These are phyloP conservation scores for Menidia beryllina DNA, from an alignment of 2,113 vertebrate genomes.

Conservation along the genomic window DNA sequence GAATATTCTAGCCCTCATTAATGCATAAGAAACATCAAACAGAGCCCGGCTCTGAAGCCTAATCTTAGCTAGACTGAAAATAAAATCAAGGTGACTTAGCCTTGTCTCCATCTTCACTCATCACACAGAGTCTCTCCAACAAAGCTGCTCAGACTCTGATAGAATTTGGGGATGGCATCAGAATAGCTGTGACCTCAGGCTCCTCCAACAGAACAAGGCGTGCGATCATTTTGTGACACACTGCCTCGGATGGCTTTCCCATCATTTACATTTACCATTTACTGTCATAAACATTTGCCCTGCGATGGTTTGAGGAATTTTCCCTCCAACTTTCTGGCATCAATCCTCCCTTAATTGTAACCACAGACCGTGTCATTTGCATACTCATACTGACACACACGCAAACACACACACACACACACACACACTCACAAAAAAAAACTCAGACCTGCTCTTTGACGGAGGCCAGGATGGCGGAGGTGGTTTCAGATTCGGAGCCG, in stretches of 20 bases:
- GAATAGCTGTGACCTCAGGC: slow-evolving; percentile 26
- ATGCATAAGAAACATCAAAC: slow-evolving; percentile 29
- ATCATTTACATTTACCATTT: slow-evolving; percentile 55
- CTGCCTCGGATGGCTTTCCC: slow-evolving; percentile 51
- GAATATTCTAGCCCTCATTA: slow-evolving; percentile 40
- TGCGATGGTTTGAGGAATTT: slow-evolving; percentile 35
- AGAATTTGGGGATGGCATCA: slow-evolving; percentile 37
- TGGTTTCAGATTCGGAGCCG: slow-evolving; percentile 96
- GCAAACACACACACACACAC: slow-evolving; percentile 8
- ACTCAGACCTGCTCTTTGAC: slow-evolving; percentile 96
- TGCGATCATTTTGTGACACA: slow-evolving; percentile 57
- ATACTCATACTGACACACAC: slow-evolving; percentile 5
- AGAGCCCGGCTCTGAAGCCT: slow-evolving; percentile 8
- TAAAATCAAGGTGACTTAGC: slow-evolving; percentile 21
- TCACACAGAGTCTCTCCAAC: slow-evolving; percentile 11
- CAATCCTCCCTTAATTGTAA: slow-evolving; percentile 53
- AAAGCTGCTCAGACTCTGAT: slow-evolving; percentile 36
- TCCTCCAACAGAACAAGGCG: slow-evolving; percentile 43
- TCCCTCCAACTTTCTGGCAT: slow-evolving; percentile 30
- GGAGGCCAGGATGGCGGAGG: slow-evolving; percentile 96
- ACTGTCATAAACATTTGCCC: slow-evolving; percentile 30
- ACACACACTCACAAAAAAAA: slow-evolving; percentile 6
- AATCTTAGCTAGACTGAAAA: slow-evolving; percentile 8
- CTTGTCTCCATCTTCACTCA: not conserved
- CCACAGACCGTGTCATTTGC: slow-evolving; percentile 7